Evolutionary conservation across 2,797 vertebrate genomes (phyloP), one percentile per base, ranked within the genome.

Genomic region (Limnodromus scolopaceus): DNA sequence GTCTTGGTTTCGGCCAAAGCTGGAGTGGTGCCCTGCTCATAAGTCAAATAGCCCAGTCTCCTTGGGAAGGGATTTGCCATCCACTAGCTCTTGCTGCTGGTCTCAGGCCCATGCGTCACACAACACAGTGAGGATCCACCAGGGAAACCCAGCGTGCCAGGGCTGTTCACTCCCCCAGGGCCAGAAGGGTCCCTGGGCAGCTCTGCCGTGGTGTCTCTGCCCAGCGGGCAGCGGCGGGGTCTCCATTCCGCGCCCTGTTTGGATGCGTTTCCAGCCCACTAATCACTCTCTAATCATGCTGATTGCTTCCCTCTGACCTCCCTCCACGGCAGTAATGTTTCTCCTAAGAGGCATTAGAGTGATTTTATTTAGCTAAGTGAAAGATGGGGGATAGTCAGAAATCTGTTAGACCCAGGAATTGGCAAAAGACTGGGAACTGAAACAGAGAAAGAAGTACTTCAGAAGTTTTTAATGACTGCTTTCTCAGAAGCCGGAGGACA

Each of bases 11-110:
- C 2, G 0, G 2, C 19, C 32, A 30, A 25, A 60, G 41, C 68
- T 58, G 46, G 32, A 80, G 60, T n/a, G 39, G 45, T 8, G 5
- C 18, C 25, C 0, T 0, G 30, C 57, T 70, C 0, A 0, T 8
- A 10, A 48, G 30, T 36, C 12, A 15, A 18, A 25, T 3, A 57
- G 7, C 27, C 51, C 14, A 1, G 1, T 49, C 25, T 61, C 16
- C 51, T 27, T 4, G 1, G 65, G 55, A 61, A 18, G 32, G 51
- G 39, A 2, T 14, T 4, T 58, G 38, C 28, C 54, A 15, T 7
- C 19, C n/a, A 5, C 8, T 61, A 63, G 49, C 16, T 85, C 19
- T 0, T 24, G 66, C 63, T 77, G 38, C 76, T 61, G 60, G 30
- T 63, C 15, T 41, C 13, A 6, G 65, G 49, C 27, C 58, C 9